phyloP scores from a whole-genome alignment of 2,797 vertebrate species.

The Hippocampus kuda region DNA sequence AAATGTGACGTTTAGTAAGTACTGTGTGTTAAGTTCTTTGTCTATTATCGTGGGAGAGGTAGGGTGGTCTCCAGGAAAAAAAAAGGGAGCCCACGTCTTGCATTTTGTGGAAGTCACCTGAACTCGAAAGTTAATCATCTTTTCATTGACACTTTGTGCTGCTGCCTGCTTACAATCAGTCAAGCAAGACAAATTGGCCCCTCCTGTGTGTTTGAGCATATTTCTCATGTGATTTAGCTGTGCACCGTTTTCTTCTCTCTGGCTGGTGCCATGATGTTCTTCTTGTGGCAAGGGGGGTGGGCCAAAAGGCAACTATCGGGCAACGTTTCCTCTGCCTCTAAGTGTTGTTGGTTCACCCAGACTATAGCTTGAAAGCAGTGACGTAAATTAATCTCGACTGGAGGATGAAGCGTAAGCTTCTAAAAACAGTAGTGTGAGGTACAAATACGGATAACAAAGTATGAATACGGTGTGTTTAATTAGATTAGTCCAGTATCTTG shows the following conservation, averaged over 20 bases:
- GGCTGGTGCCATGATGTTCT: conserved; percentile 1
- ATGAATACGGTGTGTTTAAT: too few species aligned
- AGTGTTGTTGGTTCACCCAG: background rate
- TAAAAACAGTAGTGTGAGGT: background rate
- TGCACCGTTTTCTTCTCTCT: background rate
- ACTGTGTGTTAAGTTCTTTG: background rate
- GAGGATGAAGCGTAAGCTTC: background rate
- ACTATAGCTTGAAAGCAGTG: background rate
- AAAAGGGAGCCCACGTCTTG: background rate
- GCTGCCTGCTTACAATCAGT: conserved; percentile 9
- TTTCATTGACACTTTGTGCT: conserved; percentile 21
- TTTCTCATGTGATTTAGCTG: conserved; percentile 6
- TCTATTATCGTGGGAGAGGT: conserved; percentile 1
- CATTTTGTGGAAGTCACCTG: conserved; percentile 10
- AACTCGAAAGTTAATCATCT: conserved; percentile 34
- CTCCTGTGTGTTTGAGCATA: background rate
- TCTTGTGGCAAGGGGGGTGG: background rate
- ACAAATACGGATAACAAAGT: too few species aligned
- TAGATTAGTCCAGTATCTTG: background rate
- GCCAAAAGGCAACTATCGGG: background rate
- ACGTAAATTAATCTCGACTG: background rate
- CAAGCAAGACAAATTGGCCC: background rate
- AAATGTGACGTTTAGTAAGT: background rate
- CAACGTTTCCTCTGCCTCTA: background rate
- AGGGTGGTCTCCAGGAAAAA: background rate